Conservation (phyloP, 2,797 vertebrate species). For the Aphelocoma californica region DNA sequence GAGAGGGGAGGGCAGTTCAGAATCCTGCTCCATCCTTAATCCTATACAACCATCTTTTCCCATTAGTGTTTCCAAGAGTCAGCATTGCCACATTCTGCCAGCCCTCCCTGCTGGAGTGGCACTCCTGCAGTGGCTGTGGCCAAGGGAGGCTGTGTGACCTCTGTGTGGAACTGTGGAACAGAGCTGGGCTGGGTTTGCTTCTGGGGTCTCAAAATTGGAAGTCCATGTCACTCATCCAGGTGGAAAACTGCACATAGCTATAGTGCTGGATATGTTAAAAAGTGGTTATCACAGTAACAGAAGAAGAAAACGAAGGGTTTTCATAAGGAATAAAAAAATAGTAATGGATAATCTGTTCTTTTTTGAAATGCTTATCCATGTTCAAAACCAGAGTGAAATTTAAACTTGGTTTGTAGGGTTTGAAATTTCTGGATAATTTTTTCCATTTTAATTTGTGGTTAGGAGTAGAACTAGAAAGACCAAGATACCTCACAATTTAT, state of each 20-base stretch:
- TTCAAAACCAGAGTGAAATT: constrained; percentile 41
- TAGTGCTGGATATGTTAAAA: not conserved
- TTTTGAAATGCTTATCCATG: not conserved
- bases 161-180: not conserved
- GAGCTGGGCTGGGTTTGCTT: not conserved
- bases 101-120: not conserved
- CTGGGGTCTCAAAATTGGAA: not conserved
- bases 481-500: not conserved
- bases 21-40: not conserved
- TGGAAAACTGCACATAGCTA: not conserved
- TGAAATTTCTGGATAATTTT: constrained; percentile 27
- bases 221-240: not conserved
- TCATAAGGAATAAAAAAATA: not conserved
- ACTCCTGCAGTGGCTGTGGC: not conserved
- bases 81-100: not conserved
- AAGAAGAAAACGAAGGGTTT: not conserved
- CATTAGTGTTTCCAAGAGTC: not conserved
- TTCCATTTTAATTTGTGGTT: constrained; percentile 41
- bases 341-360: not conserved
- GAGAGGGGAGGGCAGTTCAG: not conserved
- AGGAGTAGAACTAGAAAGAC: not conserved
- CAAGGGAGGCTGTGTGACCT: not conserved
- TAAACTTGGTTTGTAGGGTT: not conserved
- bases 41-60: not conserved
- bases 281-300: not conserved